These are phyloP conservation scores for Magallana angulata DNA, from an alignment of 1,140 invertebrate genomes.

Conservation along the genomic window DNA sequence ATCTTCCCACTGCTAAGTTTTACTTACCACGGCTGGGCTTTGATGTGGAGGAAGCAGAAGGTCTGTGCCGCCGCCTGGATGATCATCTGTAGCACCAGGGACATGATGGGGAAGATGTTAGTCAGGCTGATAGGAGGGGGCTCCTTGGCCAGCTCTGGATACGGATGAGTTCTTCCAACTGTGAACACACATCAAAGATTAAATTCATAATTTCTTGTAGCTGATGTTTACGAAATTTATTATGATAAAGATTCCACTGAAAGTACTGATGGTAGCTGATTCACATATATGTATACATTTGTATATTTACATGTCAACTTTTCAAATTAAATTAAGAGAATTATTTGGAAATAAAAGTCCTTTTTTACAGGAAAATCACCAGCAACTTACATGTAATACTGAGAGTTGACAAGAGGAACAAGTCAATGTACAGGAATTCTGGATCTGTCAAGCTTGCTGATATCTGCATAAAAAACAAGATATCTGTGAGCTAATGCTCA, in stretches of 20 bases:
- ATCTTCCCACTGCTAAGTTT: background rate
- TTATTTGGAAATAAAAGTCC: no score
- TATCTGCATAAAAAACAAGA: slow-evolving; percentile 66
- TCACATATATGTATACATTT: no score
- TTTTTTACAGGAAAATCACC: no score
- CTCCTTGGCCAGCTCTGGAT: slow-evolving; percentile 85
- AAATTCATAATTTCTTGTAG: no score
- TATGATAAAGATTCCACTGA: no score
- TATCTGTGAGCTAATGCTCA: background rate
- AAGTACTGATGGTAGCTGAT: no score
- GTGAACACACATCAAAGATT: slow-evolving; percentile 40
- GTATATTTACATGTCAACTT: no score
- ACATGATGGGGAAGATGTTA: slow-evolving; percentile 79
- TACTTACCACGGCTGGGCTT: slow-evolving; percentile 84
- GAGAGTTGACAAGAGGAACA: slow-evolving; percentile 82
- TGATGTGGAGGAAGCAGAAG: slow-evolving; percentile 84
- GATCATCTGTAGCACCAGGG: slow-evolving; percentile 85
- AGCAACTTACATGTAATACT: slow-evolving; percentile 81
- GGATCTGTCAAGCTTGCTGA: slow-evolving; percentile 81
- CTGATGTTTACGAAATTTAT: no score
- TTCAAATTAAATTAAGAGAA: no score
- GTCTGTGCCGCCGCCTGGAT: slow-evolving; percentile 85
- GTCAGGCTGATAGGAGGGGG: slow-evolving; percentile 84
- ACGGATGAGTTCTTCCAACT: slow-evolving; percentile 82
- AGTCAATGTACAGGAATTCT: slow-evolving; percentile 85